phyloP scores from a whole-genome alignment of 2,888 invertebrate genomes.

The Cryptus armator region DNA sequence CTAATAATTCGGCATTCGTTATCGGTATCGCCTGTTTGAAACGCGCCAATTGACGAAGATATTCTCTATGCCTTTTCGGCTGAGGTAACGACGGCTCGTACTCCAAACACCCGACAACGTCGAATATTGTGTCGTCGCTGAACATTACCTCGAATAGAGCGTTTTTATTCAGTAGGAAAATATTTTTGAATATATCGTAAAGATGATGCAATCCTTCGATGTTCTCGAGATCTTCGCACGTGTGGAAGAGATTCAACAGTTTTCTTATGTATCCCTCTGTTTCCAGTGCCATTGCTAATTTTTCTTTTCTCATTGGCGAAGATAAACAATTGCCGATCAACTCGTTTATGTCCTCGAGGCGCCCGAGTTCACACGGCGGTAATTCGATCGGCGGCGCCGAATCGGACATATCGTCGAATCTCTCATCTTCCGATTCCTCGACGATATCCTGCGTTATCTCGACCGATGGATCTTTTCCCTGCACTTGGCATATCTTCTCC shows the following conservation, averaged over 20 bases:
- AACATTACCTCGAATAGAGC: slow-evolving; percentile 99
- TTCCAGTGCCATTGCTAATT: slow-evolving; percentile 96
- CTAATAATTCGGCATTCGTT: slow-evolving; percentile 96
- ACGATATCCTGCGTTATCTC: slow-evolving; percentile 99
- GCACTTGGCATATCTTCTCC: slow-evolving; percentile 99
- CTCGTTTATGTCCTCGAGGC: slow-evolving; percentile 98
- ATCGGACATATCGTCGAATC: slow-evolving; percentile 98
- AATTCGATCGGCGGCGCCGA: slow-evolving; percentile 97
- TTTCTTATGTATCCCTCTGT: slow-evolving; percentile 98
- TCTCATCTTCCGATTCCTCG: slow-evolving; percentile 98
- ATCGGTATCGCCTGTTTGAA: slow-evolving; percentile 98
- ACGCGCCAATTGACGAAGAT: slow-evolving; percentile 96
- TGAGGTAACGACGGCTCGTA: slow-evolving; percentile 96
- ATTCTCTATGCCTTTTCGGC: slow-evolving; percentile 98
- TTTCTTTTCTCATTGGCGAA: slow-evolving; percentile 96
- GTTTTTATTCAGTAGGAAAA: slow-evolving; percentile 99
- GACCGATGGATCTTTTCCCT: slow-evolving; percentile 99
- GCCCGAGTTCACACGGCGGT: slow-evolving; percentile 97
- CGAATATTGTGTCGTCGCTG: slow-evolving; percentile 98
- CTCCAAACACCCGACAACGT: slow-evolving; percentile 99
- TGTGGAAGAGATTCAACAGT: slow-evolving; percentile 96
- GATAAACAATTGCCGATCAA: slow-evolving; percentile 95
- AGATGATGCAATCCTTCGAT: slow-evolving; percentile 97
- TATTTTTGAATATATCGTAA: slow-evolving; percentile 99
- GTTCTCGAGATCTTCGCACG: slow-evolving; percentile 98